Conservation (phyloP, 1,140 invertebrate genomes). For the Neuroterus valhalla region DNA sequence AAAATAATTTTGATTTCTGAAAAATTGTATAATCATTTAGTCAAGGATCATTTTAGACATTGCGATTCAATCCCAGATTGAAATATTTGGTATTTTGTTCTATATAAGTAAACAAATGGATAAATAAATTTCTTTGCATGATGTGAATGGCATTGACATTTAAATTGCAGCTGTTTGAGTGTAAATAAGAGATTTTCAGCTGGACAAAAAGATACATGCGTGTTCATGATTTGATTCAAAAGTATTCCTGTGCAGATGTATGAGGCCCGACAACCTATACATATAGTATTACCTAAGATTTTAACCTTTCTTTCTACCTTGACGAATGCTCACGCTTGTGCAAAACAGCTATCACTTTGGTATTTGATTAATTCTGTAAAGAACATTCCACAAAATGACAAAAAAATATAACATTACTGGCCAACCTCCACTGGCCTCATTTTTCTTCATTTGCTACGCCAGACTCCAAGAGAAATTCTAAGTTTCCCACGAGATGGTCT, state of each 20-base stretch:
- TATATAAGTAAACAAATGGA: no score
- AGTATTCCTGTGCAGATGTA: not conserved
- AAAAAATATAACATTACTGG: not conserved
- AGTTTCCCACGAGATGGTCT: not conserved
- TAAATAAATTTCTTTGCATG: no score
- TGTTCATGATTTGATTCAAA: not conserved
- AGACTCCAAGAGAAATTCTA: not conserved
- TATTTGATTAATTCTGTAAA: conserved; percentile 21
- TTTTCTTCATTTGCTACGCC: conserved; percentile 4
- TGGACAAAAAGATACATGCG: no score
- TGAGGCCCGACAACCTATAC: not conserved
- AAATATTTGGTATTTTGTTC: no score
- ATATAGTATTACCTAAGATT: conserved; percentile 4
- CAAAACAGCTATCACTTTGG: conserved; percentile 17
- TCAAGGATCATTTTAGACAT: no score
- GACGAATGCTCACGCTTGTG: not conserved
- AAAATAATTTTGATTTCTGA: no score
- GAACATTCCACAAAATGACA: not conserved
- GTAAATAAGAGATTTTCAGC: no score
- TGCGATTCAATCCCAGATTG: no score
- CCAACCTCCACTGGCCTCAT: not conserved
- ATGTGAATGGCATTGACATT: no score
- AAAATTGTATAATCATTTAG: no score
- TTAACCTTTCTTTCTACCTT: conserved; percentile 27
- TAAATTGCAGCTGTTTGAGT: no score